Evolutionary conservation across 2,888 invertebrate species (phyloP), one percentile per base, ranked within the genome.

Genomic region (Mongoloraphidia duomilia): DNA sequence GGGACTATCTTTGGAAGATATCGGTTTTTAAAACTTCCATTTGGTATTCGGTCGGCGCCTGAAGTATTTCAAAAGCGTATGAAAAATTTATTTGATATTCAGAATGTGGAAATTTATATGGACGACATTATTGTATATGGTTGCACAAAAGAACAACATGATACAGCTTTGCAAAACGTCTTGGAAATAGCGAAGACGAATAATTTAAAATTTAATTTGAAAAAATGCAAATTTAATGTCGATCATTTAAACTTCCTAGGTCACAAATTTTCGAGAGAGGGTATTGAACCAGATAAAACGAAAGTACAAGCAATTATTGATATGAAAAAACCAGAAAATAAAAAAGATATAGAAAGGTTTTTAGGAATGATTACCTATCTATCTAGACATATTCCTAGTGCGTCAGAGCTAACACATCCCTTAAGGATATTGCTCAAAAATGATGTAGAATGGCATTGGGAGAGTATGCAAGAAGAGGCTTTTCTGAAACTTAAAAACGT

Each of bases 321-420:
- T 9, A 57, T 59, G 50, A 52, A 54, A 33, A 10, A 17, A 12
- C 59, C 59, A 33, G 54, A 50, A 42, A 56, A 54, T 43, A 57
- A 56, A 46, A 54, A 55, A 51, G 56, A 56, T 11, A 35, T 62
- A 2, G 53, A 59, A 44, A 54, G 54, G 46, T 56, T 63, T 41
- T 52, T 61, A 26, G 61, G 62, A 8, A 45, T 61, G 38, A 53
- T 58, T 4, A 60, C 56, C 14, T 60, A 60, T 55, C 49, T 59
- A 6, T 43, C 53, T 34, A 56, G 56, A 53, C 61, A 57, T 51
- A 54, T 61, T 33, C 53, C 53, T 39, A 58, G 58, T 46, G 50
- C 58, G n/a, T 55, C 60, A 13, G 49, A 54, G 6, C 38, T 52
- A 40, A 58, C 55, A 41, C 45, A 50, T 41, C 51, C 55, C 3